Evolutionary conservation across 2,113 vertebrate genomes (phyloP), one percentile per base, ranked within the genome.

Genomic region (Xyliphius kryptos): DNA sequence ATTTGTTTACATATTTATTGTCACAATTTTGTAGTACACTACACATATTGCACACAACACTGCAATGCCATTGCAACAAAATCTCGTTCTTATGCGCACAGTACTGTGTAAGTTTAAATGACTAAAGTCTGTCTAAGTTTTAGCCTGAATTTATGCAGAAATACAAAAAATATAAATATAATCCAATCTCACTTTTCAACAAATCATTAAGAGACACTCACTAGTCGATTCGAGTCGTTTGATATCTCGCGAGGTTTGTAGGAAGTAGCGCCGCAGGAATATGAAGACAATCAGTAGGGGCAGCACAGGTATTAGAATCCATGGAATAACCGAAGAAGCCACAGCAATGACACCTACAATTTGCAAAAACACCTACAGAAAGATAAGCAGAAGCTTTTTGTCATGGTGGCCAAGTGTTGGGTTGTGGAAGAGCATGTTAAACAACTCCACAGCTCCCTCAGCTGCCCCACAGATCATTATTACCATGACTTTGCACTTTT

Each of bases 191-290:
- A n/a, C n/a, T n/a, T n/a, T n/a, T n/a, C n/a, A n/a, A n/a, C n/a
- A n/a, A n/a, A n/a, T n/a, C n/a, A n/a, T n/a, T n/a, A n/a, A n/a
- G n/a, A n/a, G n/a, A 86, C 82, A 67, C 77, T 81, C 81, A 93
- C 91, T 91, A 73, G 89, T 91, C 22, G 90, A 86, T 76, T 93
- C 91, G 46, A 93, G 84, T 36, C 91, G 89, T 72, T 93, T 93
- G 76, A 93, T 86, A 67, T 93, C 89, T 77, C 91, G 84, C 9
- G 91, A 90, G 0, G 91, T 93, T 74, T 85, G 79, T 67, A 93
- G 83, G 80, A 91, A 93, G 70, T 92, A 93, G 4, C 79, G 78
- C 5, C 91, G 88, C 55, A 93, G 87, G 63, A 89, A 62, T 69
- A 90, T 66, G 80, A 93, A 93, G 76, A 85, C 2, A 69, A 92